Evolutionary conservation across 2,797 vertebrate genomes (phyloP).

Genomic region (Sciurus carolinensis): DNA sequence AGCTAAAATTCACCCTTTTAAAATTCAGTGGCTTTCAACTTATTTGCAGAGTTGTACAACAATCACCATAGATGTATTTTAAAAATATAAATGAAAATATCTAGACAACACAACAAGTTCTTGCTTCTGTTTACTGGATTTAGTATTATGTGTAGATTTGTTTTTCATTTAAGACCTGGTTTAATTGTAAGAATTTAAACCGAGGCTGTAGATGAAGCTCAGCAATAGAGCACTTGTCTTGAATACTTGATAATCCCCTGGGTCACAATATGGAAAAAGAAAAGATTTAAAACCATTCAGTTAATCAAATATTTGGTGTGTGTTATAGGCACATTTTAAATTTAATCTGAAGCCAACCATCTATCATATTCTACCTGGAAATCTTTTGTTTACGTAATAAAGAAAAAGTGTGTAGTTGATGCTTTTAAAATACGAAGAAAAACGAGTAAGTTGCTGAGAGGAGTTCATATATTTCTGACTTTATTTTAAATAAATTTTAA

Average conservation of each 20-base stretch:
- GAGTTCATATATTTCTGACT: conserved; percentile 64
- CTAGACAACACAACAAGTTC: background rate
- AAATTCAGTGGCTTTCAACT: conserved; percentile 28
- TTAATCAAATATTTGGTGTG: conserved; percentile 62
- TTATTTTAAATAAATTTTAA: conserved; percentile 61
- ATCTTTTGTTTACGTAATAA: conserved; percentile 72
- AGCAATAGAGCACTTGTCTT: too few relatives aligned
- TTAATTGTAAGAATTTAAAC: background rate
- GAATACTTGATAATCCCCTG: too few relatives aligned
- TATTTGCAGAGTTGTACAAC: background rate
- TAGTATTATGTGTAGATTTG: background rate
- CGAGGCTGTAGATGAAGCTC: too few relatives aligned
- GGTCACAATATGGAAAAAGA: too few relatives aligned
- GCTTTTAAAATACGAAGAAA: conserved; percentile 53
- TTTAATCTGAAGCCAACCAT: conserved; percentile 75
- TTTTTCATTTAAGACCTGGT: background rate
- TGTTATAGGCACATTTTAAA: conserved; percentile 30
- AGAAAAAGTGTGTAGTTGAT: conserved; percentile 14
- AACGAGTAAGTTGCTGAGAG: conserved; percentile 46
- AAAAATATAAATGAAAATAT: conserved; percentile 53
- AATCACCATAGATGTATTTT: conserved; percentile 19
- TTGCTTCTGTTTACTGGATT: conserved; percentile 62
- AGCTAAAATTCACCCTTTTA: conserved; percentile 20
- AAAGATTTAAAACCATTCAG: conserved; percentile 29
- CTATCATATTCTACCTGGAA: conserved; percentile 74